Conservation (phyloP, 2,797 vertebrate species). For the Ctenopoma multispine region DNA sequence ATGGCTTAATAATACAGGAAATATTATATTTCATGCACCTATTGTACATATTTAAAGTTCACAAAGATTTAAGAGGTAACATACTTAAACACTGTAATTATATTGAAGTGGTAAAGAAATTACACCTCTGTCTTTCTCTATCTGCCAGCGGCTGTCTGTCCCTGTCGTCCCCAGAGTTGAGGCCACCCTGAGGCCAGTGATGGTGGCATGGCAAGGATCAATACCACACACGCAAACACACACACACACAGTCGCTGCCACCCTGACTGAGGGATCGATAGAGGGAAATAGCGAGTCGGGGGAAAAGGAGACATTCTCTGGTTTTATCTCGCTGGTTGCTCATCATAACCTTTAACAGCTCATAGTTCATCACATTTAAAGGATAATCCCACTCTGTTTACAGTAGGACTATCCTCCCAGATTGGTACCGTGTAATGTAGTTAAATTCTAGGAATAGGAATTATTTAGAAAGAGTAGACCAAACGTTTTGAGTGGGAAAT, state of each 20-base stretch:
- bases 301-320: constrained; percentile 29
- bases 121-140: constrained; percentile 23
- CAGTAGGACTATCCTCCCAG: not conserved
- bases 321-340: constrained; percentile 18
- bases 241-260: constrained; percentile 46
- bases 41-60: not conserved
- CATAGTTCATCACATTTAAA: constrained; percentile 8
- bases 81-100: not conserved
- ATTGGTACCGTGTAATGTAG: too few relatives aligned
- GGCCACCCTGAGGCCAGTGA: constrained; percentile 79
- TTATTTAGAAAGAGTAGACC: not conserved
- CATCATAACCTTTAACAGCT: constrained; percentile 31
- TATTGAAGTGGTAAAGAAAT: constrained; percentile 21
- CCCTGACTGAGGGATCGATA: constrained; percentile 60
- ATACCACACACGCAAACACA: constrained; percentile 67
- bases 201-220: constrained; percentile 73
- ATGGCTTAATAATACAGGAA: not conserved
- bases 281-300: constrained; percentile 49
- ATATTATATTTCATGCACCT: not conserved
- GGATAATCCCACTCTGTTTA: too few relatives aligned
- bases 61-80: not conserved
- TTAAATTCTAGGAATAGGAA: too few relatives aligned
- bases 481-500: not conserved
- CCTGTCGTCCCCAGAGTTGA: constrained; percentile 64
- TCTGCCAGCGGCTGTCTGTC: constrained; percentile 79